A percentile compares a stretch with the other conserved stretches of the same genome.
These are phyloP conservation scores for Lordiphosa collinella DNA, from an alignment of 1,140 invertebrate species.

Conservation along the genomic window DNA sequence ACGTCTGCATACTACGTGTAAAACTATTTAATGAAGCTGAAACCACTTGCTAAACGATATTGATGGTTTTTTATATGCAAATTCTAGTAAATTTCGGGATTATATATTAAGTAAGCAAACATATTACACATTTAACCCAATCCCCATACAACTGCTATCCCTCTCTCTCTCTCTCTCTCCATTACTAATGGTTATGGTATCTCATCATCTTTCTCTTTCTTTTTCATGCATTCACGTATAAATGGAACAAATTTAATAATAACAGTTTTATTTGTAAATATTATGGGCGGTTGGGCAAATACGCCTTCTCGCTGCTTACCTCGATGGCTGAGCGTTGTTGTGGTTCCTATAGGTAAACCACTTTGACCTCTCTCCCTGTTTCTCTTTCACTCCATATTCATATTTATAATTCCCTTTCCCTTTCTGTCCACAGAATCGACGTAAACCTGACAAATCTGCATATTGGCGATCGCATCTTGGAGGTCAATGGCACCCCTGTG, in stretches of 20 bases:
- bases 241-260: background rate
- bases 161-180: background rate
- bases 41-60: too few relatives aligned
- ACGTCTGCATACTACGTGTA: too few relatives aligned
- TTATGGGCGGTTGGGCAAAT: conserved; percentile 69
- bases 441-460: conserved; percentile 91
- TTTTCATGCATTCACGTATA: conserved; percentile 16
- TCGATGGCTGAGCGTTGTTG: conserved; percentile 76
- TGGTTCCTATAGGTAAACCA: conserved; percentile 75
- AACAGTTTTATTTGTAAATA: conserved; percentile 74
- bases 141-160: background rate
- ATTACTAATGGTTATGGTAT: background rate
- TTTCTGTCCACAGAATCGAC: conserved; percentile 84
- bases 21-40: too few relatives aligned
- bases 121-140: too few relatives aligned
- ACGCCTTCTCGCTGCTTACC: conserved; percentile 71
- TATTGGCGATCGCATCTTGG: conserved; percentile 93
- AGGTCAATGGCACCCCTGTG: conserved; percentile 94
- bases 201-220: conserved; percentile 8
- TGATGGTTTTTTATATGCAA: too few relatives aligned
- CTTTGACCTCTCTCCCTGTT: background rate
- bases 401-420: background rate
- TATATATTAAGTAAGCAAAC: too few relatives aligned
- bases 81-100: too few relatives aligned
- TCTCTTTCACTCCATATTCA: background rate